phyloP scores from a whole-genome alignment of 1,140 invertebrate genomes.

The Drosophila melanogaster region DNA sequence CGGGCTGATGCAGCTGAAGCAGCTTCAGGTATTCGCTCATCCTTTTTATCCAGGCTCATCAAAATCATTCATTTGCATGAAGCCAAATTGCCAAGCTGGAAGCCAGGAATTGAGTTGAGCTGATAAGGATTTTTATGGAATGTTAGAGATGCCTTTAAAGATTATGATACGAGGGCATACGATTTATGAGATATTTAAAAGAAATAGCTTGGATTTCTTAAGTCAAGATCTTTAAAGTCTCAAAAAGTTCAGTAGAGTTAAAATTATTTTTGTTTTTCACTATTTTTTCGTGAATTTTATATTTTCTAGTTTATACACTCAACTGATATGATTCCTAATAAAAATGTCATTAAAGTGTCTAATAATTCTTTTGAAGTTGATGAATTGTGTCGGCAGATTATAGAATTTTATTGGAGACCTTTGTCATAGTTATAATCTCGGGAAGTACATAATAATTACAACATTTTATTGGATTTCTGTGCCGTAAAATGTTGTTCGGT shows the following conservation, averaged over 20 bases:
- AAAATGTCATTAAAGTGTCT: conserved; percentile 30
- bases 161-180: neutral
- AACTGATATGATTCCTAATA: conserved; percentile 18
- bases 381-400: conserved; percentile 40
- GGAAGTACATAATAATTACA: conserved; percentile 20
- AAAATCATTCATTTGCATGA: conserved; percentile 45
- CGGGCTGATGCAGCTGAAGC: conserved; percentile 44
- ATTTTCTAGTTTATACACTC: conserved; percentile 2
- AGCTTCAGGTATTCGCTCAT: conserved; percentile 33
- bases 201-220: no score
- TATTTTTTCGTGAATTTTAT: conserved; percentile 2
- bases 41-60: conserved; percentile 29
- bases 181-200: no score
- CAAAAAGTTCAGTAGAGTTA: no score
- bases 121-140: conserved; percentile 10
- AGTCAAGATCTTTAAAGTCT: no score
- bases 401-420: conserved; percentile 5
- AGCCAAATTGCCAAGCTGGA: conserved; percentile 12
- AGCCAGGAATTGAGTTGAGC: neutral
- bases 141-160: no score
- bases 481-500: neutral
- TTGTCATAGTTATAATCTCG: conserved; percentile 13
- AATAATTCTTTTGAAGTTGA: conserved; percentile 30
- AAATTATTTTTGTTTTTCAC: no score
- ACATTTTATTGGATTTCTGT: conserved; percentile 3